phyloP scores from a whole-genome alignment of 2,888 invertebrate genomes.

The Melinaea menophilus region DNA sequence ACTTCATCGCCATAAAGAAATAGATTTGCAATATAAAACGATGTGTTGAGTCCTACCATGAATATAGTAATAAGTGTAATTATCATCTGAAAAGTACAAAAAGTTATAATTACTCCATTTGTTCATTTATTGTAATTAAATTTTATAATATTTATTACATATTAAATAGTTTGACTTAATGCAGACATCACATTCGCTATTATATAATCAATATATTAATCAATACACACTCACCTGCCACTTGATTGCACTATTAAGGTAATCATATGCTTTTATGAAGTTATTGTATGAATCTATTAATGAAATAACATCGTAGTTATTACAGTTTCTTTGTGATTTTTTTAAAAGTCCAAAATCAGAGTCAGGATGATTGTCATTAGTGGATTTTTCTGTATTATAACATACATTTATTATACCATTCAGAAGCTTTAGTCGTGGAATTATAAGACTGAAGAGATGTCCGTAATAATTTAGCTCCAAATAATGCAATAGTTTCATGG shows the following conservation, averaged over 20 bases:
- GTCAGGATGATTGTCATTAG: neutral
- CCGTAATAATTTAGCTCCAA: slow-evolving; percentile 29
- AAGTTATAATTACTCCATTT: neutral
- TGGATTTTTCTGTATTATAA: slow-evolving; percentile 13
- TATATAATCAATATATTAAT: neutral
- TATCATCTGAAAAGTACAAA: neutral
- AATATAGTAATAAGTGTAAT: neutral
- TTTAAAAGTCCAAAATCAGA: neutral
- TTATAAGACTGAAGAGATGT: slow-evolving; percentile 27
- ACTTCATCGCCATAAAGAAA: neutral
- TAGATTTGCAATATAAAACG: neutral
- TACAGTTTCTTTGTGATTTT: slow-evolving; percentile 6
- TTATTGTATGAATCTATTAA: slow-evolving; percentile 30
- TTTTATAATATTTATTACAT: neutral
- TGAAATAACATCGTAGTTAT: slow-evolving; percentile 19
- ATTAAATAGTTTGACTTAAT: neutral
- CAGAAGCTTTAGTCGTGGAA: slow-evolving; percentile 23
- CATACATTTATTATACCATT: slow-evolving; percentile 20
- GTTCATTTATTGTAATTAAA: too few relatives aligned
- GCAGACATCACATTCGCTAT: neutral
- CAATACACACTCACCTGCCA: slow-evolving; percentile 31
- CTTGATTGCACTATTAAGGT: slow-evolving; percentile 30
- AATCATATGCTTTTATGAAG: slow-evolving; percentile 30
- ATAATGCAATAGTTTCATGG: slow-evolving; percentile 16
- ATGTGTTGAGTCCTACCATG: neutral